Conservation (phyloP, 1,140 invertebrate species). For the Triops longicaudatus region DNA sequence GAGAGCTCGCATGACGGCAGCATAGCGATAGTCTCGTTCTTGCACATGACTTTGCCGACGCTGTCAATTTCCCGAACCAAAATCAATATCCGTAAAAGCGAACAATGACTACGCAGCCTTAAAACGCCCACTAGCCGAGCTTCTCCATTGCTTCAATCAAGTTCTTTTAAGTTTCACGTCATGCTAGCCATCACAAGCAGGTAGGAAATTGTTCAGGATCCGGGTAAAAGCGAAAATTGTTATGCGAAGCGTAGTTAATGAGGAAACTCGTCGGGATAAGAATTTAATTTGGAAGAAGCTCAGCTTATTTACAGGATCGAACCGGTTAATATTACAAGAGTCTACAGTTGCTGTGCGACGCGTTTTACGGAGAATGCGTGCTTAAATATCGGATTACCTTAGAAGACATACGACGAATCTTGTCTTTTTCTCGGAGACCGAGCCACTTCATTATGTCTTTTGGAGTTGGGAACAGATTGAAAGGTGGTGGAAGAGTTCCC, state of each 20-base stretch:
- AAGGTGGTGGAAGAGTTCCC: conserved; percentile 70
- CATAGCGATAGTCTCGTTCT: conserved; percentile 53
- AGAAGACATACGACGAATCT: conserved; percentile 33
- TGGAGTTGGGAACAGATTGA: conserved; percentile 68
- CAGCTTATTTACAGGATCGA: background rate
- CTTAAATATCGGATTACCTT: conserved; percentile 28
- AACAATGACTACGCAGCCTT: background rate
- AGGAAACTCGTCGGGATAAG: background rate
- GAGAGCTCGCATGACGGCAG: conserved; percentile 67
- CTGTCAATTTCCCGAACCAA: conserved; percentile 30
- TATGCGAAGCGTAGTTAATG: conserved; percentile 5
- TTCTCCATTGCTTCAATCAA: conserved; percentile 28
- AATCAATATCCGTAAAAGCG: conserved; percentile 13
- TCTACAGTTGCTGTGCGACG: background rate
- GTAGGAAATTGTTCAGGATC: background rate
- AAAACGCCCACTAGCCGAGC: conserved; percentile 28
- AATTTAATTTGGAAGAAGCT: background rate
- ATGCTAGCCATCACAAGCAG: background rate
- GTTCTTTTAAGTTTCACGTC: background rate
- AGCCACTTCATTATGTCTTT: conserved; percentile 57
- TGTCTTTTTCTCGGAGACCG: conserved; percentile 35
- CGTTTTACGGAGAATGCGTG: background rate
- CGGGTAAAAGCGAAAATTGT: background rate
- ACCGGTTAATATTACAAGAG: background rate
- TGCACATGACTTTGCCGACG: conserved; percentile 41